Conservation (phyloP, 2,797 vertebrate species). For the Gallinago stenura region DNA sequence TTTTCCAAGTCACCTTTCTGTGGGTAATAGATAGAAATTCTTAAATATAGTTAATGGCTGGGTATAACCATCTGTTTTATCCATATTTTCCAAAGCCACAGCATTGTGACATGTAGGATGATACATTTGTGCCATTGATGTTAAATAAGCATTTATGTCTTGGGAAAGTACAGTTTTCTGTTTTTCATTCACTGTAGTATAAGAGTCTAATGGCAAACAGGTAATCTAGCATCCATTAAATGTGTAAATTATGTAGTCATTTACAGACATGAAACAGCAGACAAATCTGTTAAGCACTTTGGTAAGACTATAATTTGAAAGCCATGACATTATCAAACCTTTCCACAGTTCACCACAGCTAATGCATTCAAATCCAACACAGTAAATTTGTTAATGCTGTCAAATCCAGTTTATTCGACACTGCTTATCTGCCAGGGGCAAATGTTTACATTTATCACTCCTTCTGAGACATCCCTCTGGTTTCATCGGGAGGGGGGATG, state of each 20-base stretch:
- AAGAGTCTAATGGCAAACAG: constrained; percentile 25
- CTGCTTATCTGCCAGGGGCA: constrained; percentile 39
- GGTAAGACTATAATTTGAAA: constrained; percentile 50
- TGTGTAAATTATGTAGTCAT: constrained; percentile 56
- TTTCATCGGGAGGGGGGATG: not conserved
- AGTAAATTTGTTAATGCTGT: constrained; percentile 49
- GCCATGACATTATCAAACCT: constrained; percentile 56
- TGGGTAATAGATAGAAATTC: not conserved
- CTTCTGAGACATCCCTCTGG: not conserved
- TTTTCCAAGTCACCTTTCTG: not conserved
- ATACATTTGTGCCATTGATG: not conserved
- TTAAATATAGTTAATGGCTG: not conserved
- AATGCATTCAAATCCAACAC: constrained; percentile 20
- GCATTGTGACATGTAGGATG: not conserved
- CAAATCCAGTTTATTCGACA: constrained; percentile 35
- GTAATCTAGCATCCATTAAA: constrained; percentile 49
- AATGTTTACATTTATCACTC: constrained; percentile 38
- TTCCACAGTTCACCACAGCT: constrained; percentile 13
- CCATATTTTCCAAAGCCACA: not conserved
- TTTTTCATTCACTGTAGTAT: constrained; percentile 39
- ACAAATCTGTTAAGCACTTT: constrained; percentile 54
- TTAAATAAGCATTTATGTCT: not conserved
- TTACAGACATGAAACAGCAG: constrained; percentile 46
- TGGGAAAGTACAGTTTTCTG: constrained; percentile 5
- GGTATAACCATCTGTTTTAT: not conserved